These are phyloP conservation scores for Condylostylus longicornis DNA, from an alignment of 1,140 invertebrate genomes.

Conservation along the genomic window DNA sequence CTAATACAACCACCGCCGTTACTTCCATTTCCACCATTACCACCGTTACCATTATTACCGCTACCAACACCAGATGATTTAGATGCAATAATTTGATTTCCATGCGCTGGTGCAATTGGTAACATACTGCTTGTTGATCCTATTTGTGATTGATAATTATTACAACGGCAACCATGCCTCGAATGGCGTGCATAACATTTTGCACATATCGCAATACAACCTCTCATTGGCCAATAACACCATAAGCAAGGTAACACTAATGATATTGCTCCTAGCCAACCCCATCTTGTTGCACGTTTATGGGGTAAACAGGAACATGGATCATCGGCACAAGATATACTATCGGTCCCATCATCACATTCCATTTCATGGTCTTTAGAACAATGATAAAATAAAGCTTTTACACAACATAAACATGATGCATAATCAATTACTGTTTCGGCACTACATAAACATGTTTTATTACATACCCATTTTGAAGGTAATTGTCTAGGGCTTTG, in stretches of 20 bases:
- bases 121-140: conserved; percentile 29
- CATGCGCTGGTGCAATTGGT: conserved; percentile 21
- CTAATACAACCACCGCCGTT: conserved; percentile 7
- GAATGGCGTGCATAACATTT: conserved; percentile 63
- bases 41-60: conserved; percentile 10
- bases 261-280: conserved; percentile 63
- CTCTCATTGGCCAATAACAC: conserved; percentile 81
- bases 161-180: conserved; percentile 44
- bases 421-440: conserved; percentile 74
- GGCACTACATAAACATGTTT: conserved; percentile 71
- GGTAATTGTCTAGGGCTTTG: conserved; percentile 68
- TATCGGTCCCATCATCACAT: conserved; percentile 47
- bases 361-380: conserved; percentile 53
- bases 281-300: conserved; percentile 57
- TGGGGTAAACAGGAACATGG: conserved; percentile 70
- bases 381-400: conserved; percentile 85
- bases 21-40: conserved; percentile 1
- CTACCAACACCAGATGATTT: conserved; percentile 25
- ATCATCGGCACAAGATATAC: conserved; percentile 58
- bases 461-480: conserved; percentile 72
- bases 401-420: conserved; percentile 85
- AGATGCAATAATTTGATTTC: conserved; percentile 20
- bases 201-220: conserved; percentile 61
- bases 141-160: no score
- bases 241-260: conserved; percentile 73